Evolutionary conservation across 2,797 vertebrate genomes (phyloP).

Genomic region (Holocentrus rufus): DNA sequence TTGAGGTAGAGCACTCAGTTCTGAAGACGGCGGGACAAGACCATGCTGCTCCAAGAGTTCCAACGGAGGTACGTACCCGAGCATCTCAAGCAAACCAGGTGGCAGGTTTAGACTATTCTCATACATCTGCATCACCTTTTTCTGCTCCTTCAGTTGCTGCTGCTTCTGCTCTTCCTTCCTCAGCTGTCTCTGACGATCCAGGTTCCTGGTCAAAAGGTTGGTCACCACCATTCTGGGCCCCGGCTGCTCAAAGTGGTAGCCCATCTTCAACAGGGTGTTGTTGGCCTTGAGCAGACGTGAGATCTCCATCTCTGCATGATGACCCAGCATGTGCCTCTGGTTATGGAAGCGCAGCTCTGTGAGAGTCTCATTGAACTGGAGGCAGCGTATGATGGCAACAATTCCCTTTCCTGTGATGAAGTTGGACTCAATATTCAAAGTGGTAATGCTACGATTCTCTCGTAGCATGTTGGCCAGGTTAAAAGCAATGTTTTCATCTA

Average conservation of each 20-base stretch:
- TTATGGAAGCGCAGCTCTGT: constrained; percentile 98
- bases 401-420: constrained; percentile 94
- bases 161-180: constrained; percentile 91
- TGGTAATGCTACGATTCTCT: constrained; percentile 93
- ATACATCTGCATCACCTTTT: constrained; percentile 87
- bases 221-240: constrained; percentile 99
- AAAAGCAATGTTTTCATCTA: constrained; percentile 90
- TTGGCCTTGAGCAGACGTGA: constrained; percentile 95
- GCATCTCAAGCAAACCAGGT: constrained; percentile 89
- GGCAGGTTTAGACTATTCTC: constrained; percentile 90
- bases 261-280: constrained; percentile 94
- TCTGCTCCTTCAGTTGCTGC: constrained; percentile 89
- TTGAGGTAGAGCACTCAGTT: constrained; percentile 15
- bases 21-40: constrained; percentile 53
- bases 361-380: constrained; percentile 96
- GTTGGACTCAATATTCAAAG: constrained; percentile 96
- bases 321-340: constrained; percentile 96
- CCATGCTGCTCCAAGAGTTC: constrained; percentile 74
- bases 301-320: constrained; percentile 97
- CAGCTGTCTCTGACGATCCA: constrained; percentile 92
- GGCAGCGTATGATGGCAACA: constrained; percentile 93
- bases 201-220: constrained; percentile 93
- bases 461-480: constrained; percentile 94
- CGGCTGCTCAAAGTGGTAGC: constrained; percentile 95
- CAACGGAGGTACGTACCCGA: constrained; percentile 85